phyloP scores from a whole-genome alignment of 30 jellyfish, hydroid and myxozoan genomes.

The Hydra vulgaris region DNA sequence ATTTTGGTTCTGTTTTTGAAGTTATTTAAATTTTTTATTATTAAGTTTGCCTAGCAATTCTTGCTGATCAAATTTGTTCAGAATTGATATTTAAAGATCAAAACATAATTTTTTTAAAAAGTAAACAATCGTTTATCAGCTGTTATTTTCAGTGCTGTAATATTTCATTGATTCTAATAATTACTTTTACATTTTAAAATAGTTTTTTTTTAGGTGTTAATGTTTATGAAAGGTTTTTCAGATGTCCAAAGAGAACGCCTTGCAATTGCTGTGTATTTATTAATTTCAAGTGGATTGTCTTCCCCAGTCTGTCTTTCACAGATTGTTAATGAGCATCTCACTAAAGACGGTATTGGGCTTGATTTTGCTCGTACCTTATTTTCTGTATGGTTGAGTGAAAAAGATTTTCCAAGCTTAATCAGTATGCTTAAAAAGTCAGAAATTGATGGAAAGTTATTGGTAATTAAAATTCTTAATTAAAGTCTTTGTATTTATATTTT shows the following conservation, averaged over 20 bases:
- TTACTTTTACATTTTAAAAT: not conserved
- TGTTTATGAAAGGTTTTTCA: conserved; percentile 85
- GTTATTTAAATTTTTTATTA: too few relatives aligned
- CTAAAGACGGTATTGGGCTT: conserved; percentile 88
- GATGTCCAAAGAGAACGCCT: conserved; percentile 71
- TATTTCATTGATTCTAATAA: too few relatives aligned
- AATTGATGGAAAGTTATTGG: conserved; percentile 84
- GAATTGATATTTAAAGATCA: too few relatives aligned
- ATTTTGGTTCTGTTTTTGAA: too few relatives aligned
- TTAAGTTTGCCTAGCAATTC: too few relatives aligned
- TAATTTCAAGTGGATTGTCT: conserved; percentile 53
- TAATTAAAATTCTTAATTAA: conserved; percentile 9
- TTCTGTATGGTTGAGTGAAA: conserved; percentile 72
- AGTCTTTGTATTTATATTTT: not conserved
- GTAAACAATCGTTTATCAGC: too few relatives aligned
- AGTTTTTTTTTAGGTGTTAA: conserved; percentile 45
- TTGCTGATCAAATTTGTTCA: too few relatives aligned
- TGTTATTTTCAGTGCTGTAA: too few relatives aligned
- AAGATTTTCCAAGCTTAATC: conserved; percentile 72
- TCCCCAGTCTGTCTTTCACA: conserved; percentile 62
- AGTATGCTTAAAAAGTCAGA: conserved; percentile 85
- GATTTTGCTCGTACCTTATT: conserved; percentile 85
- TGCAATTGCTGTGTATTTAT: conserved; percentile 56
- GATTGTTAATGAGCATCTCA: conserved; percentile 81
- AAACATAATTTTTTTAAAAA: too few relatives aligned